Evolutionary conservation across 1,140 invertebrate genomes (phyloP).

Genomic region (Microplitis demolitor): DNA sequence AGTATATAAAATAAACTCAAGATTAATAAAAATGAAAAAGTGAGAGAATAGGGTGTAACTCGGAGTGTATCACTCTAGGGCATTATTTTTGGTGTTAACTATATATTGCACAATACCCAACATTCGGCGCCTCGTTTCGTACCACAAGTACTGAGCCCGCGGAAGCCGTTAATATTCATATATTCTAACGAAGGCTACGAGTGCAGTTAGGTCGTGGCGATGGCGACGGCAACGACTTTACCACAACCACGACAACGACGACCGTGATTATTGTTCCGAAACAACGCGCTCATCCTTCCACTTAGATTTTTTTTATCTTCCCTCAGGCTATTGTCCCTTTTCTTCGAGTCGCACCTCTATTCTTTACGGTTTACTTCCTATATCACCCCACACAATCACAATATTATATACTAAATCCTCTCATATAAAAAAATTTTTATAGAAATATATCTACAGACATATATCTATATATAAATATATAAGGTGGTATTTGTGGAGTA

Average conservation of each 20-base stretch:
- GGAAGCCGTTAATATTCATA: conserved; percentile 20
- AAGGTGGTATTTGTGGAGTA: too few relatives aligned
- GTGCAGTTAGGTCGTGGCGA: not conserved
- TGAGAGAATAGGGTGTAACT: not conserved
- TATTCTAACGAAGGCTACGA: conserved; percentile 16
- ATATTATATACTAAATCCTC: too few relatives aligned
- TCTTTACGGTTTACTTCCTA: not conserved
- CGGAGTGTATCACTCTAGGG: not conserved
- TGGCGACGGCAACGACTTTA: not conserved
- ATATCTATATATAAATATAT: not conserved
- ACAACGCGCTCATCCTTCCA: conserved; percentile 3
- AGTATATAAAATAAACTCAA: not conserved
- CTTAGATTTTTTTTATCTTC: not conserved
- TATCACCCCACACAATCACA: not conserved
- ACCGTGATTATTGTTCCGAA: conserved; percentile 12
- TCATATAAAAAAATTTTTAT: too few relatives aligned
- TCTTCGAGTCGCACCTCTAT: not conserved
- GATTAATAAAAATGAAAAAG: not conserved
- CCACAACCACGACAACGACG: not conserved
- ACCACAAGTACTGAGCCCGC: not conserved
- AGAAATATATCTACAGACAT: not conserved
- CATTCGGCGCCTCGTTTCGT: conserved; percentile 7
- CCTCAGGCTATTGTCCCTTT: not conserved
- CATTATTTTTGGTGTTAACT: conserved; percentile 5
- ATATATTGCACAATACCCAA: not conserved